phyloP scores from a whole-genome alignment of 2,113 vertebrate genomes.

The Hypocryptadius cinnamomeus region DNA sequence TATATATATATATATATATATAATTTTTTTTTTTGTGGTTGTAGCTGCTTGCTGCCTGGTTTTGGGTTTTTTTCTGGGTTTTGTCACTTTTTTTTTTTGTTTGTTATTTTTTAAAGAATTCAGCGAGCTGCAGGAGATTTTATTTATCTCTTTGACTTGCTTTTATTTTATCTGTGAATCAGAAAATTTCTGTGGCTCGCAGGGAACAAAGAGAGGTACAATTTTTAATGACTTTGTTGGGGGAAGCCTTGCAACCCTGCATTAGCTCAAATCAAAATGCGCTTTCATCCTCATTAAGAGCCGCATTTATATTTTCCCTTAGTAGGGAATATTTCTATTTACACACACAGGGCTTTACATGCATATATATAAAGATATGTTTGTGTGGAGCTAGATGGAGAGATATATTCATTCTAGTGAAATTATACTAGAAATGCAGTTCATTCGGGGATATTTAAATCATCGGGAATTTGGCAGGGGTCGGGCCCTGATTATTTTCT shows the following conservation, averaged over 20 bases:
- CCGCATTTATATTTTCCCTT: not conserved
- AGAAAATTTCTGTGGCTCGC: slow-evolving; percentile 3
- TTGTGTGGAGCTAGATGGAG: slow-evolving; percentile 33
- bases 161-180: not conserved
- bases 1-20: not conserved
- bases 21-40: not conserved
- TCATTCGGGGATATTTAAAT: slow-evolving; percentile 49
- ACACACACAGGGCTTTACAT: not conserved
- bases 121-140: not conserved
- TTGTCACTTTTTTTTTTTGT: accelerated
- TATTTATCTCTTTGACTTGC: not conserved
- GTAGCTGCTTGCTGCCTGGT: not conserved
- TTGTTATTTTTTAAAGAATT: not conserved
- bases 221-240: not conserved
- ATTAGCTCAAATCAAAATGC: slow-evolving; percentile 3
- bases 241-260: not conserved
- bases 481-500: slow-evolving; percentile 40
- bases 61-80: not conserved
- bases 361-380: slow-evolving; percentile 2
- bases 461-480: slow-evolving; percentile 36
- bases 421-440: slow-evolving; percentile 15
- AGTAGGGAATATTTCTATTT: slow-evolving; percentile 31
- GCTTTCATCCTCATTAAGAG: not conserved
- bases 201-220: slow-evolving; percentile 19
- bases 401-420: slow-evolving; percentile 26